Evolutionary conservation across 1,140 invertebrate genomes (phyloP), one percentile per base, ranked within the genome.

Genomic region (Lasioglossum albipes): DNA sequence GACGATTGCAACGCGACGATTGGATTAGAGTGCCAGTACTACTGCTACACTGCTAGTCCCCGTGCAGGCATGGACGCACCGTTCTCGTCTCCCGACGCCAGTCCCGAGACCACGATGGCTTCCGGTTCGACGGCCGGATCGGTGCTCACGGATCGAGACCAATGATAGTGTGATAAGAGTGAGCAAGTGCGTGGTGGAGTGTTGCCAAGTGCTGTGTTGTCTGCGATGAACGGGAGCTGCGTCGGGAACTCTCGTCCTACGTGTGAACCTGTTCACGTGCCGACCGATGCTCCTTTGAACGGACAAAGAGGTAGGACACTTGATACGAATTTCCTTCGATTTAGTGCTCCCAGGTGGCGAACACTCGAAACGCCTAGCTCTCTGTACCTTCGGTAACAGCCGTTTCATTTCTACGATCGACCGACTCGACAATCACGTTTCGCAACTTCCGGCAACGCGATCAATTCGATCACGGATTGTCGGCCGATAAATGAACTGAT

Each of bases 371-470:
- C 36, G 36, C 2, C 36, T 3, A 36, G 36, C 36, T 36, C 36
- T 27, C 36, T 36, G 36, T 36, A 36, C 36, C 36, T 36, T 36
- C 36, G 18, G 31, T 10, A 9, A 31, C 49, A 62, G 18, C 75
- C 52, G 18, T 45, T 61, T 61, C 42, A 31, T 12, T 75, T 41
- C 45, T 22, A 27, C 13, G 36, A 27, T 31, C 36, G 20, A 54
- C 57, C 64, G 64, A 31, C 18, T 59, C 74, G 74, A 76, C 74
- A 45, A 76, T 76, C 75, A 59, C 52, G 65, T 59, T 64, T 49
- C 49, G 36, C 41, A 22, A 22, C 13, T 49, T 71, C 54, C 18
- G 54, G 54, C 54, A 18, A n/a, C 18, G 13, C 18, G 4, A 54
- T 54, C 67, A 7, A 59, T 31, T 45, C 13, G 2, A 52, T 27